These are phyloP conservation scores for Diadromus collaris DNA, from an alignment of 2,888 invertebrate species.

Conservation along the genomic window DNA sequence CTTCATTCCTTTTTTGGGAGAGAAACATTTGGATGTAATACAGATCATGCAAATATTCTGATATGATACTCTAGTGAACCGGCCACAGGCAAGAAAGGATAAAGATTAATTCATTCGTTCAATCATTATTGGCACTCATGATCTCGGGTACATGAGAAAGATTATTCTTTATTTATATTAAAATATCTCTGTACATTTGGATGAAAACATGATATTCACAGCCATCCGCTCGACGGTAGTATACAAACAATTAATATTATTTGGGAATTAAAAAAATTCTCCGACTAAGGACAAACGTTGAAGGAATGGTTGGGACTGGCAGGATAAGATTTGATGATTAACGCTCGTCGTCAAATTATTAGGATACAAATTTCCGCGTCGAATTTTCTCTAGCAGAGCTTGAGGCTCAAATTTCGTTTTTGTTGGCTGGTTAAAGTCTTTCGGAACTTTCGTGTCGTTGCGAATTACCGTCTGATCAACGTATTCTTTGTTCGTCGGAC, in stretches of 20 bases:
- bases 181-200: constrained; percentile 49
- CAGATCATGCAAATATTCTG: no score
- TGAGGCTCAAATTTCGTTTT: constrained; percentile 87
- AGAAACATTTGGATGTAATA: no score
- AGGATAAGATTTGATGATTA: constrained; percentile 87
- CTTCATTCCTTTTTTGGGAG: no score
- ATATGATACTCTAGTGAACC: no score
- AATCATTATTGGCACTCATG: no score
- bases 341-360: constrained; percentile 83
- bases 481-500: constrained; percentile 45
- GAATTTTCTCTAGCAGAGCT: constrained; percentile 86
- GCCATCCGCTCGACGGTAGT: constrained; percentile 39
- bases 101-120: no score
- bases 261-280: constrained; percentile 84
- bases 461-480: constrained; percentile 57
- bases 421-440: constrained; percentile 76
- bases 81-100: no score
- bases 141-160: not conserved
- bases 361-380: constrained; percentile 83
- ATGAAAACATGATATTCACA: constrained; percentile 55
- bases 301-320: constrained; percentile 90
- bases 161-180: not conserved
- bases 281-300: constrained; percentile 90
- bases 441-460: constrained; percentile 64
- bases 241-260: constrained; percentile 1